Conservation (phyloP, 2,888 invertebrate species). For the Phasia obesa region DNA sequence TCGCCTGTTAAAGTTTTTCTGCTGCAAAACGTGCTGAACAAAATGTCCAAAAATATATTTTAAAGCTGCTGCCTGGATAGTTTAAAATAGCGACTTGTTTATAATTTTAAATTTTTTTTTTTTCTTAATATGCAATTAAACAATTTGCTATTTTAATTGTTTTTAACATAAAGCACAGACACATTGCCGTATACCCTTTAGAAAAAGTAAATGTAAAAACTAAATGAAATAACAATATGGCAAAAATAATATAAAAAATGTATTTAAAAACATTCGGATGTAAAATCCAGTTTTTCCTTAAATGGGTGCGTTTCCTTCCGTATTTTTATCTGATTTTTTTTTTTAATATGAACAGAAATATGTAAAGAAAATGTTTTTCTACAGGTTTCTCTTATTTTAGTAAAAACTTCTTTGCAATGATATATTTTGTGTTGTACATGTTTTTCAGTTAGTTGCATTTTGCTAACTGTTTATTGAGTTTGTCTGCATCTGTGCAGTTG, state of each 20-base stretch:
- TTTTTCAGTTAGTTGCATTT: constrained; percentile 16
- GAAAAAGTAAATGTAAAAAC: background rate
- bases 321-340: background rate
- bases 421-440: constrained; percentile 2
- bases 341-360: too few species aligned
- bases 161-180: background rate
- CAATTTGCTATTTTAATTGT: constrained; percentile 2
- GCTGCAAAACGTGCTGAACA: background rate
- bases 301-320: constrained; percentile 36
- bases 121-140: constrained; percentile 36
- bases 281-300: constrained; percentile 38
- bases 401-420: constrained; percentile 17
- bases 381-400: background rate
- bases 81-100: constrained; percentile 5
- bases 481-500: background rate
- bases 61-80: too few species aligned
- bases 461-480: constrained; percentile 1
- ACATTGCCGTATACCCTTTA: background rate
- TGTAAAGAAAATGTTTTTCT: too few species aligned
- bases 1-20: background rate
- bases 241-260: constrained; percentile 1
- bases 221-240: background rate
- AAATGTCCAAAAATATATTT: background rate
- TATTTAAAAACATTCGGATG: constrained; percentile 53
- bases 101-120: background rate